A percentile compares a stretch with the other conserved stretches of the same genome.
phyloP scores from a whole-genome alignment of 2,113 vertebrate species.

The Mandrillus leucophaeus region DNA sequence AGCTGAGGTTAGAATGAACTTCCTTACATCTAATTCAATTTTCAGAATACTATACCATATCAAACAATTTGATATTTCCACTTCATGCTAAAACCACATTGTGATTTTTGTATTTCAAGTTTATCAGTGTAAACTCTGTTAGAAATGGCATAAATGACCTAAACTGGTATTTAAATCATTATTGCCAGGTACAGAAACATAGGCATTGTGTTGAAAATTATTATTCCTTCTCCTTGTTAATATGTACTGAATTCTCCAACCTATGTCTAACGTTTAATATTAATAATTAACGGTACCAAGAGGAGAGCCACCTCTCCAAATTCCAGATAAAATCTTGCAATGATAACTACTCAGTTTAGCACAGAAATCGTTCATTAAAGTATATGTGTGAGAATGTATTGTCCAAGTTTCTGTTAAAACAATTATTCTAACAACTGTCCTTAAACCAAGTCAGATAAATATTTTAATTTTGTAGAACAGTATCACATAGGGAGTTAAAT shows the following conservation, averaged over 20 bases:
- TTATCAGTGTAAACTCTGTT: neutral
- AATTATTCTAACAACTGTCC: conserved; percentile 40
- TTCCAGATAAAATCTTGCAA: conserved; percentile 16
- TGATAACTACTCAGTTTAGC: conserved; percentile 14
- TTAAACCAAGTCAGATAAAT: conserved; percentile 37
- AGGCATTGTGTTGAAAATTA: neutral
- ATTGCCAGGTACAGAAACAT: neutral
- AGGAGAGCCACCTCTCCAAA: neutral
- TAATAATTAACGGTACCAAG: neutral
- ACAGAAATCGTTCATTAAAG: conserved; percentile 50
- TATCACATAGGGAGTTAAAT: neutral
- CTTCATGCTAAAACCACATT: neutral
- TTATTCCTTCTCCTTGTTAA: neutral
- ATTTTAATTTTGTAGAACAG: conserved; percentile 19
- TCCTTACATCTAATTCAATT: neutral
- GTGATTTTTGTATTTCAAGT: neutral
- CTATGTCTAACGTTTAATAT: neutral
- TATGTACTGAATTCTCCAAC: neutral
- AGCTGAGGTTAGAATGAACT: neutral
- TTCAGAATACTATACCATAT: neutral
- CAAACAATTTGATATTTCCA: neutral
- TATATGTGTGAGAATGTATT: conserved; percentile 6
- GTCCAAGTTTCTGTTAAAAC: conserved; percentile 35
- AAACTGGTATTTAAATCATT: conserved; percentile 18
- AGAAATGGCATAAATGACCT: neutral